Conservation (phyloP, 53 echinoderm and acorn worm genomes). For the Paracentrotus lividus region DNA sequence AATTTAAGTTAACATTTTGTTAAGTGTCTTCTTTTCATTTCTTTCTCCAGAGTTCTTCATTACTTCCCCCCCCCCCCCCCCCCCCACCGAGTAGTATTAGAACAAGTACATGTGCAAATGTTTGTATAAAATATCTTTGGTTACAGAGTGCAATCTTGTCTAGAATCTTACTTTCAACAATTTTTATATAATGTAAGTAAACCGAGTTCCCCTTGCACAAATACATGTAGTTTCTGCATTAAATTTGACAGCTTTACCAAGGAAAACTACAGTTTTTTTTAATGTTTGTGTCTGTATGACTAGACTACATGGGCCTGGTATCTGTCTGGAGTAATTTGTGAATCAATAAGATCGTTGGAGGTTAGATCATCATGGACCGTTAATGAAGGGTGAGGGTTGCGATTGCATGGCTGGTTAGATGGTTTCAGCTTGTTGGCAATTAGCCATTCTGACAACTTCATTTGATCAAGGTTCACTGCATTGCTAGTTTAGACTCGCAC, state of each 20-base stretch:
- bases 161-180: no score
- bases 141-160: no score
- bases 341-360: conserved; percentile 54
- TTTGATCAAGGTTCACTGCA: background rate
- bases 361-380: conserved; percentile 39
- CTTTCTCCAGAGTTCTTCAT: no score
- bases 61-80: no score
- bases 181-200: background rate
- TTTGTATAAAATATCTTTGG: no score
- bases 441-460: background rate
- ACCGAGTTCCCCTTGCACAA: background rate
- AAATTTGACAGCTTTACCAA: background rate
- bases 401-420: background rate
- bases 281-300: background rate
- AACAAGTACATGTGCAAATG: no score
- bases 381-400: conserved; percentile 9
- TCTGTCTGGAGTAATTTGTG: conserved; percentile 20
- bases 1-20: no score
- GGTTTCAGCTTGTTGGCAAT: conserved; percentile 47
- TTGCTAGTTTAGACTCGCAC: background rate
- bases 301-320: background rate
- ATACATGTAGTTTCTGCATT: background rate
- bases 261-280: background rate
- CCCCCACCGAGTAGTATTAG: no score
- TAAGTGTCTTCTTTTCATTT: no score